Evolutionary conservation across 2,113 vertebrate genomes (phyloP).

Genomic region (Gnathonemus echidnorhynchus): DNA sequence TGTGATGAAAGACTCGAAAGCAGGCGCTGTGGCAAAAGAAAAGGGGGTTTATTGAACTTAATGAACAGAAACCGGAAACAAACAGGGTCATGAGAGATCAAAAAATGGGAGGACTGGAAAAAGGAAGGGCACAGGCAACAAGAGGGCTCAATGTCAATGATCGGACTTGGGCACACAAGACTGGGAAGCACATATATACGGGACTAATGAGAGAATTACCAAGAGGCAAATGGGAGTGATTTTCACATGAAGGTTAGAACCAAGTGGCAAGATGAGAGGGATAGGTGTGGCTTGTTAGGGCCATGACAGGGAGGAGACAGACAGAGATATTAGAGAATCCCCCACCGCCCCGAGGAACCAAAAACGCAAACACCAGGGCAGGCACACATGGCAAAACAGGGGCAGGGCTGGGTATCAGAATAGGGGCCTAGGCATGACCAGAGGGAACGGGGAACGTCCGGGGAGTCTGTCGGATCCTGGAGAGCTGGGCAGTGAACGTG

Average conservation of each 20-base stretch:
- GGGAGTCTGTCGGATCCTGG: not conserved
- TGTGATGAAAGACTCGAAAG: not conserved
- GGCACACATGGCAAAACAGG: not conserved
- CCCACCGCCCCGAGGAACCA: not conserved
- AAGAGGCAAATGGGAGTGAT: not conserved
- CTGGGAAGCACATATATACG: not conserved
- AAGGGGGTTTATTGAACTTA: not conserved
- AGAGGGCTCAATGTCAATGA: not conserved
- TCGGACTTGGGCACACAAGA: not conserved
- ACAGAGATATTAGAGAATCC: not conserved
- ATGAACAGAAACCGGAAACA: not conserved
- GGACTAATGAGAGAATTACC: not conserved
- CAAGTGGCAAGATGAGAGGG: not conserved
- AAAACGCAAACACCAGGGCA: not conserved
- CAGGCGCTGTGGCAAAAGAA: not conserved
- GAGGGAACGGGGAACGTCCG: not conserved
- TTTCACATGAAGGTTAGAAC: not conserved
- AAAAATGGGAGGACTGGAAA: not conserved
- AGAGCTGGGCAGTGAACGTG: not conserved
- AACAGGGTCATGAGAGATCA: not conserved
- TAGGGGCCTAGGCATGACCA: not conserved
- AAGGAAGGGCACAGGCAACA: not conserved
- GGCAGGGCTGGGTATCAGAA: not conserved
- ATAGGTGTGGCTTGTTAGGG: not conserved
- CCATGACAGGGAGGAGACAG: not conserved